Conservation (phyloP, 2,113 vertebrate genomes). For the Caranx melampygus region DNA sequence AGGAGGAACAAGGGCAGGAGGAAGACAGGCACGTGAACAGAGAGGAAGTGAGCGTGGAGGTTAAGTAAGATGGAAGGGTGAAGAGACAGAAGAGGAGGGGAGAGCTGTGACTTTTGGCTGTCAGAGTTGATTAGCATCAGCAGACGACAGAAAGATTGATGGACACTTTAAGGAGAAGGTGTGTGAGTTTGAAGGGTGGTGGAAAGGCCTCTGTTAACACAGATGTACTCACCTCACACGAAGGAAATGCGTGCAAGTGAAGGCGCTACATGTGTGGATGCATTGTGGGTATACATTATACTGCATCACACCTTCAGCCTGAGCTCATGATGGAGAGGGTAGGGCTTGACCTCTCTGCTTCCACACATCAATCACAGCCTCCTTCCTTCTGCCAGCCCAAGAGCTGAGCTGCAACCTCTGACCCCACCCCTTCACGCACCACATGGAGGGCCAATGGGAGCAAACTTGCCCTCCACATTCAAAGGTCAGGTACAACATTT, state of each 20-base stretch:
- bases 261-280: constrained; percentile 15
- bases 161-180: constrained; percentile 51
- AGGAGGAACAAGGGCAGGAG: constrained; percentile 43
- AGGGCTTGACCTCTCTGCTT: constrained; percentile 50
- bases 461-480: constrained; percentile 46
- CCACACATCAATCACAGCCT: constrained; percentile 72
- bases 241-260: background rate
- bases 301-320: constrained; percentile 37
- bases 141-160: constrained; percentile 57
- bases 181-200: constrained; percentile 29
- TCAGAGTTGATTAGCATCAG: constrained; percentile 70
- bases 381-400: constrained; percentile 42
- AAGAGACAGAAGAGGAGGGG: constrained; percentile 45
- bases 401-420: constrained; percentile 60
- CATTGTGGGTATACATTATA: constrained; percentile 40
- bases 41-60: constrained; percentile 49
- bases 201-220: constrained; percentile 39
- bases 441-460: constrained; percentile 54
- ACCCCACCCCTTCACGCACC: constrained; percentile 58
- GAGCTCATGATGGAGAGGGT: constrained; percentile 58
- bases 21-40: constrained; percentile 54
- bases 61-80: constrained; percentile 66
- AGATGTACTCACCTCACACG: constrained; percentile 6
- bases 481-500: constrained; percentile 64
- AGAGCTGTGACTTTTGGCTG: constrained; percentile 56